These are phyloP conservation scores for Aethina tumida DNA, from an alignment of 1,140 invertebrate species.

Conservation along the genomic window DNA sequence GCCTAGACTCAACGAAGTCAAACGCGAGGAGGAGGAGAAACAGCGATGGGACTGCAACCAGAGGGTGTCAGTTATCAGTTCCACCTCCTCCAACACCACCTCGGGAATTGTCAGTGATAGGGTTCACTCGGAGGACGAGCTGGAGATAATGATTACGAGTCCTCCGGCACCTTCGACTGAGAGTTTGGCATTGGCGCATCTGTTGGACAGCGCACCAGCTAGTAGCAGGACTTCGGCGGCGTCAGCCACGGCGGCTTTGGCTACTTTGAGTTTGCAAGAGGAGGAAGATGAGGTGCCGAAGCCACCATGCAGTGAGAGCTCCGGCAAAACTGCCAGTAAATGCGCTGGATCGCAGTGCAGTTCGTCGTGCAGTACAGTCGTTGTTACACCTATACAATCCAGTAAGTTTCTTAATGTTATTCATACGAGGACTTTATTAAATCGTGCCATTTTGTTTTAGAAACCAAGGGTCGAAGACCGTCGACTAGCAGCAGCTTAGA, in stretches of 20 bases:
- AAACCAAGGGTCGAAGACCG: slow-evolving; percentile 46
- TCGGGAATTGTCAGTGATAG: slow-evolving; percentile 91
- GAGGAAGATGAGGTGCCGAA: slow-evolving; percentile 25
- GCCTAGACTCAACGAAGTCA: slow-evolving; percentile 67
- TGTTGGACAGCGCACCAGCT: slow-evolving; percentile 48
- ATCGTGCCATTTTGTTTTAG: slow-evolving; percentile 32
- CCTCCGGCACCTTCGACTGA: slow-evolving; percentile 64
- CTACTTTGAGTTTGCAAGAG: slow-evolving; percentile 33
- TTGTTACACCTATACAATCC: slow-evolving; percentile 51
- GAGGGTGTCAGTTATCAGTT: slow-evolving; percentile 83
- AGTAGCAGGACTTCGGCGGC: slow-evolving; percentile 43
- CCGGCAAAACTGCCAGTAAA: slow-evolving; percentile 30
- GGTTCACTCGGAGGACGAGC: slow-evolving; percentile 86
- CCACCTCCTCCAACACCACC: slow-evolving; percentile 87
- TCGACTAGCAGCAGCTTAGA: slow-evolving; percentile 68
- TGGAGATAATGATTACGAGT: slow-evolving; percentile 73
- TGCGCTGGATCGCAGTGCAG: slow-evolving; percentile 65
- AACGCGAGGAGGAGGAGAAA: slow-evolving; percentile 57
- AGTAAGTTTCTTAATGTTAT: no score
- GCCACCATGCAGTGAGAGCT: slow-evolving; percentile 30
- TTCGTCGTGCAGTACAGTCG: slow-evolving; percentile 71
- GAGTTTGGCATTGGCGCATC: slow-evolving; percentile 60
- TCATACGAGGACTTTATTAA: neutral
- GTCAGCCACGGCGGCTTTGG: slow-evolving; percentile 32
- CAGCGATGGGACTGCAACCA: slow-evolving; percentile 51